Base-by-base conservation (phyloP, 92 coral and sea anemone species). In the Paramuricea clavata region DNA sequence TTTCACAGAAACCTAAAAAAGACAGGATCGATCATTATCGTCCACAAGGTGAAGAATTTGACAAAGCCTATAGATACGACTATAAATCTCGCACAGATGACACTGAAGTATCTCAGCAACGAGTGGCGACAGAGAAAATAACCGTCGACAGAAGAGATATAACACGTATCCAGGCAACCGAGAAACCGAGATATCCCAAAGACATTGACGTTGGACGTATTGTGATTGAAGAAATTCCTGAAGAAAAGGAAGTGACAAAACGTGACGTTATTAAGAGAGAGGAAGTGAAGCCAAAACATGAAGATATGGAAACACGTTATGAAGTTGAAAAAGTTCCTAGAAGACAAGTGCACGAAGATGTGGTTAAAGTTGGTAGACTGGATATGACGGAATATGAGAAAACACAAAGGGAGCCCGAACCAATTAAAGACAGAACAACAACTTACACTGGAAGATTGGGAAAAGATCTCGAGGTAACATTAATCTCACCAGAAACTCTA, bases 191-290 rank as follows among this genome's bases (percentile, higher is more conserved):
- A 74, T 74, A 74, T 43, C 81, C 61, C 0, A 74, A 74, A 35
- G 81, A 74, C 0, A 30, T 25, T 47, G 80, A 74, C 13, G 54
- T 47, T 74, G 80, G 80, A 42, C 81, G 81, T 1, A 74, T 74
- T 56, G 81, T 74, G 15, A 74, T 74, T 43, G 81, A 74, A 32
- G 81, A 74, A 74, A 27, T 49, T 1, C 81, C 64, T 25, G 81
- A 74, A 10, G 64, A 74, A 32, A 74, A 49, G 23, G 35, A 74
- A 27, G 81, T 23, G 8, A 2, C 8, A 17, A 2, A 12, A 47
- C 54, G 2, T 6, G 13, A 10, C 7, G 4, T 6, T 47, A 1
- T 17, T 10, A 47, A 47, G 10, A 2, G 13, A 2, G 4, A 2
- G 13, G 19, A 47, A 6, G 49, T 42, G 54, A 47, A 17, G 13